Percentiles rank a stretch among this genome's conserved stretches.
Evolutionary conservation across 2,888 invertebrate species (phyloP).

Genomic region (Drosophila aldrichi): DNA sequence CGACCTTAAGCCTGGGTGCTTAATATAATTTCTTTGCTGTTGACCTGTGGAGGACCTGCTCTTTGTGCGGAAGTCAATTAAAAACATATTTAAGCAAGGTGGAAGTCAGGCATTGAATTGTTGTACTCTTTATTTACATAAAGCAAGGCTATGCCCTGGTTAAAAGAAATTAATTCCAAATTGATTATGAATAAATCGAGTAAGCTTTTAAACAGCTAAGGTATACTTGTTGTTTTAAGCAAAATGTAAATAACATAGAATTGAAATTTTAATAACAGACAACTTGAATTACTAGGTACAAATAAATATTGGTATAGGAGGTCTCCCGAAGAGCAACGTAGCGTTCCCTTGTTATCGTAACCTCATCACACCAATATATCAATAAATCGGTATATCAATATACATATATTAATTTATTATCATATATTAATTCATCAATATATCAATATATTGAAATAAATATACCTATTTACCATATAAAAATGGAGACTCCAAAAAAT

Average conservation of each 20-base stretch:
- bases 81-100: background rate
- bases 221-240: background rate
- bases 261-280: background rate
- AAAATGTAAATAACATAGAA: background rate
- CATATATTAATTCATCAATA: too few relatives aligned
- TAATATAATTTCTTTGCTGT: background rate
- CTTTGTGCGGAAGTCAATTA: background rate
- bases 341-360: too few relatives aligned
- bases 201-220: background rate
- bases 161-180: background rate
- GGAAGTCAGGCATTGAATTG: background rate
- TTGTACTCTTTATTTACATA: background rate
- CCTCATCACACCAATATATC: too few relatives aligned
- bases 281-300: too few relatives aligned
- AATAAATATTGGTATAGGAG: too few relatives aligned
- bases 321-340: too few relatives aligned
- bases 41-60: too few relatives aligned
- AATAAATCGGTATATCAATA: too few relatives aligned
- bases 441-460: too few relatives aligned
- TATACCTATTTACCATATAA: too few relatives aligned
- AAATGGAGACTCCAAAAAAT: too few relatives aligned
- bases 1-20: background rate
- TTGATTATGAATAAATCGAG: background rate
- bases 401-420: too few relatives aligned
- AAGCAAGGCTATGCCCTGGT: background rate